Base-by-base conservation (phyloP, 37 sponge, comb jelly and placozoan species). In the Chondrosia reniformis region DNA sequence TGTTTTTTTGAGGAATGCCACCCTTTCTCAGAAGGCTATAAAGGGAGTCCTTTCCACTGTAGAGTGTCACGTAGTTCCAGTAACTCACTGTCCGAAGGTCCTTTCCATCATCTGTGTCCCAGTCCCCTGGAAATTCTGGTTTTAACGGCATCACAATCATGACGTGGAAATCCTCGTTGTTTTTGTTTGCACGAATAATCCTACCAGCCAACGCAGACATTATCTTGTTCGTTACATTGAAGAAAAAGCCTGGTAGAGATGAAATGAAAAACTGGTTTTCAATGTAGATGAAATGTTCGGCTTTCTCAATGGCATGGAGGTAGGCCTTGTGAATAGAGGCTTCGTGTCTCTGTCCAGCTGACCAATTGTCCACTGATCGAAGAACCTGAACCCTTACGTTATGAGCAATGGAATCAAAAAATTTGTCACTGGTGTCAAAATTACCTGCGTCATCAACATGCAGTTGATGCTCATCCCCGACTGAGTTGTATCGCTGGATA, bases 261-360 rank as follows among this genome's bases (percentile, higher is more conserved):
- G 80, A 79, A 49, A 85, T 85, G 46, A 85, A 85, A 38, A 80
- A 85, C 67, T 85, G 86, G 65, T 79, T 79, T 38, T 87, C 88
- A 73, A 87, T 87, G 74, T 87, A 87, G 21, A 87, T 82, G 54
- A 82, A 87, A 31, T 87, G 88, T 55, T 87, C 79, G 19, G 88
- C 88, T 17, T 65, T 76, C 38, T 81, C 63, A 76, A 87, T 81
- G 34, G 58, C 55, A 45, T 64, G 33, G 36, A 81, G 38, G 58
- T 87, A 87, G 15, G 83, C 88, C 22, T 43, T 21, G n/a, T 63
- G 63, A 39, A 81, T 81, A 17, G 88, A 87, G 41, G 32, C 34
- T 78, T 87, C 88, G 3, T 24, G 58, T 22, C n/a, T 5, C 45
- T 44, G 34, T n/a, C 78, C 81, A 69, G 74, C 76, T 22, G 88